Evolutionary conservation across 2,888 invertebrate genomes (phyloP).

Genomic region (Limnephilus marmoratus): DNA sequence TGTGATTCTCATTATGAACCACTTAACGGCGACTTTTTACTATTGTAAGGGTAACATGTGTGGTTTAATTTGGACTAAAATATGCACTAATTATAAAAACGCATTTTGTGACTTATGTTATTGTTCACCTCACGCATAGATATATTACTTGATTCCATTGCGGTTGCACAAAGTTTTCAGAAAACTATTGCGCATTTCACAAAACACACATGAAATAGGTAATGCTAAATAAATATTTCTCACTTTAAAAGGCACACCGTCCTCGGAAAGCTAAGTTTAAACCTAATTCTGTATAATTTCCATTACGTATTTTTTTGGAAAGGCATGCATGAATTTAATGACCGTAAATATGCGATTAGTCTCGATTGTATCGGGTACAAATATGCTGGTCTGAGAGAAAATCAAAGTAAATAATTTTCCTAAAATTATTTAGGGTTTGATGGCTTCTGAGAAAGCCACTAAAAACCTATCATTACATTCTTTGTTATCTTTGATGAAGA

Average conservation of each 20-base stretch:
- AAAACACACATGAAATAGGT: not conserved
- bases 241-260: not conserved
- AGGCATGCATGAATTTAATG: not conserved
- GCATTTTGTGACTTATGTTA: no score
- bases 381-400: not conserved
- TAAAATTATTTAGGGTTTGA: not conserved
- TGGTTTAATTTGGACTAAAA: no score
- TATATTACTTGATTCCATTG: not conserved
- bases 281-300: not conserved
- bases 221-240: not conserved
- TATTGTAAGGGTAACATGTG: no score
- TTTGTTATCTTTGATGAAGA: slow-evolving; percentile 41
- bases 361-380: not conserved
- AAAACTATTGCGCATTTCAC: not conserved
- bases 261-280: not conserved
- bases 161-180: not conserved
- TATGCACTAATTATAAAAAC: no score
- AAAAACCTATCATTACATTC: slow-evolving; percentile 18
- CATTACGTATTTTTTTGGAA: not conserved
- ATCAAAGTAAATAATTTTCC: not conserved
- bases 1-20: no score
- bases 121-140: no score
- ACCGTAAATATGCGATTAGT: slow-evolving; percentile 34
- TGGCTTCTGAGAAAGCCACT: not conserved
- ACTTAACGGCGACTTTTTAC: no score